Percentiles rank a stretch among this genome's conserved stretches.
phyloP scores from a whole-genome alignment of 2,113 vertebrate genomes.

The Melanerpes aurifrons region DNA sequence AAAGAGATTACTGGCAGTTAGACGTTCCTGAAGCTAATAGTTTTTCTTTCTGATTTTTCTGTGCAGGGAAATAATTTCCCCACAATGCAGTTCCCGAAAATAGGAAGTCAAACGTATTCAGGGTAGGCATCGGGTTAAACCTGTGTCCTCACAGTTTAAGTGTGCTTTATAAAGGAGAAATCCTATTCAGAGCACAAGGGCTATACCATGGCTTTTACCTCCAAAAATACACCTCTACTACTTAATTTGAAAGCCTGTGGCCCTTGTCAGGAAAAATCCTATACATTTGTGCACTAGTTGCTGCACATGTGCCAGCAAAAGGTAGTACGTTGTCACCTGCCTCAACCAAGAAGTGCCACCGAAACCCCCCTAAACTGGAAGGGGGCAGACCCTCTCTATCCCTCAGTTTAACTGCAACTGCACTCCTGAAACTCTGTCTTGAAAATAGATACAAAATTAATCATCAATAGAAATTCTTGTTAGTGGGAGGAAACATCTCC shows the following conservation, averaged over 20 bases:
- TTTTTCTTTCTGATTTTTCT: neutral
- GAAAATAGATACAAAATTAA: neutral
- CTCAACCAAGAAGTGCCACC: neutral
- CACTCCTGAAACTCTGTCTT: neutral
- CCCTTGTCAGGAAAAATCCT: neutral
- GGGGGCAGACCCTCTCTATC: neutral
- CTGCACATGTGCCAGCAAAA: neutral
- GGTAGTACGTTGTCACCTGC: neutral
- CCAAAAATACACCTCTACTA: accelerated
- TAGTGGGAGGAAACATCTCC: neutral
- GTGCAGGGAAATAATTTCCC: neutral
- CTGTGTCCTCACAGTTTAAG: neutral
- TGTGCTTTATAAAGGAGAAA: neutral
- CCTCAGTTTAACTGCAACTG: neutral
- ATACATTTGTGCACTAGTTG: neutral
- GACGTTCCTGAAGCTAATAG: neutral
- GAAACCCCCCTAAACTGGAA: neutral
- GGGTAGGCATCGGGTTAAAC: neutral
- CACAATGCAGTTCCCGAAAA: neutral
- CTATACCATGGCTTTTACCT: neutral
- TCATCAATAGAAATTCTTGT: neutral
- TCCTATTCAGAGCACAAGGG: neutral
- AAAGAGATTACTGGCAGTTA: neutral
- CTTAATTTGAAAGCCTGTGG: neutral
- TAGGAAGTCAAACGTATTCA: neutral